Conservation (phyloP, 2,888 invertebrate genomes). For the Lycia hirtaria region DNA sequence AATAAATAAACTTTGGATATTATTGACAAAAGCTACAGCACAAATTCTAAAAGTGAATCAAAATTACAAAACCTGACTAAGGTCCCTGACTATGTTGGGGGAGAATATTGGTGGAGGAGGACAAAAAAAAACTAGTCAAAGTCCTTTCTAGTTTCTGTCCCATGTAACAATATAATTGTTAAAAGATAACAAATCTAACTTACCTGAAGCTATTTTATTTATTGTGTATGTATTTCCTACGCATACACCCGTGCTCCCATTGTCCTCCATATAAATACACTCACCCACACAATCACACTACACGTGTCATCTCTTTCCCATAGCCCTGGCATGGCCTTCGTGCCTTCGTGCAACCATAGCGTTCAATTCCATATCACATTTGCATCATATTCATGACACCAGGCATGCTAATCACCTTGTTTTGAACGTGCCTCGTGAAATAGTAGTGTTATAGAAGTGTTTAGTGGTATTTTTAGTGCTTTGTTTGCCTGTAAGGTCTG, state of each 20-base stretch:
- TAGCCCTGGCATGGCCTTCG: constrained; percentile 14
- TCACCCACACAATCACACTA: background rate
- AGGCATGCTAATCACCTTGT: constrained; percentile 29
- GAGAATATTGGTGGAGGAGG: too few relatives aligned
- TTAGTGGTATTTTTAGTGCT: constrained; percentile 23
- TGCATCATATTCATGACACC: constrained; percentile 22
- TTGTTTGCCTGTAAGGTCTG: constrained; percentile 25
- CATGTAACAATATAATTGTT: too few relatives aligned
- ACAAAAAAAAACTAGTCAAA: too few relatives aligned
- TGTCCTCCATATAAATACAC: constrained; percentile 14
- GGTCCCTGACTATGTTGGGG: too few relatives aligned
- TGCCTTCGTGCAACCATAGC: constrained; percentile 13
- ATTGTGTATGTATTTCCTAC: background rate
- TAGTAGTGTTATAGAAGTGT: constrained; percentile 16
- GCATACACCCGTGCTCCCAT: constrained; percentile 5
- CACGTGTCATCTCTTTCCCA: constrained; percentile 12
- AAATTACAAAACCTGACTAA: too few relatives aligned
- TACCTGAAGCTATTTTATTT: background rate
- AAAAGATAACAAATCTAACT: background rate
- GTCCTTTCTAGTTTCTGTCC: too few relatives aligned
- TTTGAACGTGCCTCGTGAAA: constrained; percentile 24
- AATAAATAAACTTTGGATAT: too few relatives aligned
- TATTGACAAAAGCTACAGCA: too few relatives aligned
- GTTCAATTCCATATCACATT: constrained; percentile 20
- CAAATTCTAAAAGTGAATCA: too few relatives aligned